Conservation (phyloP, 2,113 vertebrate genomes). For the Tetraodon nigroviridis region DNA sequence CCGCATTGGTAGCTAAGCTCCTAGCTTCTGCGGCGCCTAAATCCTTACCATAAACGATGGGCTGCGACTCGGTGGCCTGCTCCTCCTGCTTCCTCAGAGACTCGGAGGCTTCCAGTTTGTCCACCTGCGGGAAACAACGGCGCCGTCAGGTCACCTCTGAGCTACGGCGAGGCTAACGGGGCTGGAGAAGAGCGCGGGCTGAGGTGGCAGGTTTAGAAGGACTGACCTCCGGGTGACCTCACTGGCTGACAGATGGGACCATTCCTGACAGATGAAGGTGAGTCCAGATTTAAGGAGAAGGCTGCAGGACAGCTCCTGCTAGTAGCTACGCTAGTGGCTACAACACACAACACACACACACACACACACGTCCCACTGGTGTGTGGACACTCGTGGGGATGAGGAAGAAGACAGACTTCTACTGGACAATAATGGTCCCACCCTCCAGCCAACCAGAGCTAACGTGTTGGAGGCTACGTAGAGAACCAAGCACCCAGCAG, state of each 20-base stretch:
- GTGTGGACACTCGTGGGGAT: slow-evolving; percentile 29
- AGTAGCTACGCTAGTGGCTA: slow-evolving; percentile 35
- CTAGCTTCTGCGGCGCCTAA: too few species aligned
- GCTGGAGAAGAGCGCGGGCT: slow-evolving; percentile 46
- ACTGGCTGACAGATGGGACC: slow-evolving; percentile 79
- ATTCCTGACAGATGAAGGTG: slow-evolving; percentile 72
- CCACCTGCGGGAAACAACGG: slow-evolving; percentile 77
- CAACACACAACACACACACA: slow-evolving; percentile 4
- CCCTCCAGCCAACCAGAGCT: slow-evolving; percentile 72
- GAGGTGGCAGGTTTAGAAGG: slow-evolving; percentile 50
- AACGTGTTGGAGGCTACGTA: slow-evolving; percentile 63
- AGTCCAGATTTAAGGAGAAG: slow-evolving; percentile 69
- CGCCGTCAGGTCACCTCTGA: slow-evolving; percentile 23
- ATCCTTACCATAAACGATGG: slow-evolving; percentile 94
- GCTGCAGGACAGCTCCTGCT: slow-evolving; percentile 25
- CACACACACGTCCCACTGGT: too few species aligned
- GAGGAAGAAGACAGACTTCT: slow-evolving; percentile 42
- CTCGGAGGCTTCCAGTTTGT: slow-evolving; percentile 96
- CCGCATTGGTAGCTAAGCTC: too few species aligned
- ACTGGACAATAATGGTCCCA: slow-evolving; percentile 71
- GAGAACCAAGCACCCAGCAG: slow-evolving; percentile 72
- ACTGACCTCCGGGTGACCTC: slow-evolving; percentile 74
- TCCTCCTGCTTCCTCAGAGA: slow-evolving; percentile 99
- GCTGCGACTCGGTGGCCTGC: slow-evolving; percentile 96
- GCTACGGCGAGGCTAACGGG: background rate